Evolutionary conservation across 2,888 invertebrate genomes (phyloP), one percentile per base, ranked within the genome.

Genomic region (Altica lythri): DNA sequence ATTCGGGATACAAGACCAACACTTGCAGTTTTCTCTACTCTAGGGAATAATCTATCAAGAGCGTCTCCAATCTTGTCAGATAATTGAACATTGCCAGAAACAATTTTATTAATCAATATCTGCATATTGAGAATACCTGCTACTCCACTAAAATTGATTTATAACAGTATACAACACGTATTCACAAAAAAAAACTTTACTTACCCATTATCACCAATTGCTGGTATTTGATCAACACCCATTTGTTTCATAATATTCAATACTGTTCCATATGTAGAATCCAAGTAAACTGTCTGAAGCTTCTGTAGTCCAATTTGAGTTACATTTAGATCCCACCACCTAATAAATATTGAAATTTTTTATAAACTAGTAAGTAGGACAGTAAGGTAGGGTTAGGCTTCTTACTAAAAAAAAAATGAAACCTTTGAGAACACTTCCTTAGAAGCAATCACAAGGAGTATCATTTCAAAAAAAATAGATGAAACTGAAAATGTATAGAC

Each of bases 251-350:
- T 80, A 2, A 84, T 74, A n/a, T 82, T 81, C 43, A 93, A 80
- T 1, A 90, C 89, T 55, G 89, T 84, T 42, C 83, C 78, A 46
- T 88, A 84, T 0, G 85, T 83, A 22, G 84, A 81, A 27, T 73
- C 74, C 1, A 82, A 78, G 42, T 64, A 61, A 9, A 83, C 74
- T 1, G 82, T 83, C 53, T 81, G 65, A 0, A 84, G 81, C 3
- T 81, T 75, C 56, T 79, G 75, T 9, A 89, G 72, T 45, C 82
- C 73, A 17, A 90, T 76, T 42, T 81, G 77, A 1, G 82, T 76
- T 12, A 89, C 78, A 25, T 79, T 77, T 8, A 80, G 76, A 61
- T 85, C 80, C 89, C 90, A 93, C 95, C 95, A 95, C 85, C 92
- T 89, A 64, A 59, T 78, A 76, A 22, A 29, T 16, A n/a, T 9